Evolutionary conservation across 2,113 vertebrate species (phyloP).

Genomic region (Euleptes europaea): DNA sequence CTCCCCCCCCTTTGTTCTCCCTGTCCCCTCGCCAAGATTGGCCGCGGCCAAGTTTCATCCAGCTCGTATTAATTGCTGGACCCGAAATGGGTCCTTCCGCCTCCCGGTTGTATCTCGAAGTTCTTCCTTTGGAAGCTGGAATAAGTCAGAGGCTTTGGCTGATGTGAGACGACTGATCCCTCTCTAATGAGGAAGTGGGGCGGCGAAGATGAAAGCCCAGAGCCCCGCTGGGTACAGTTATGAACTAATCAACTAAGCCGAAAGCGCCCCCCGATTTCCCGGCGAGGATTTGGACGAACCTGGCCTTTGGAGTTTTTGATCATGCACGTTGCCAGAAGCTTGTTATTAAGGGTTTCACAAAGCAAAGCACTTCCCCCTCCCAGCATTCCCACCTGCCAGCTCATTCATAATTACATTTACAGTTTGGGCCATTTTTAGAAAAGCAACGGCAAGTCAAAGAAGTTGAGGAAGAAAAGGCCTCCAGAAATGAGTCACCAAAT

Average conservation of each 20-base stretch:
- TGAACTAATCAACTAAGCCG: constrained; percentile 54
- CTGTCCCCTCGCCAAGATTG: background rate
- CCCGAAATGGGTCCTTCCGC: constrained; percentile 26
- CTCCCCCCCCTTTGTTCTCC: background rate
- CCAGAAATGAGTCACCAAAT: background rate
- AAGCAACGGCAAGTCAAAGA: background rate
- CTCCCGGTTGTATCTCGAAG: constrained; percentile 23
- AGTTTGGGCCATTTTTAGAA: background rate
- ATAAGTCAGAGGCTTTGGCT: constrained; percentile 36
- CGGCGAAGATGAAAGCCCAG: constrained; percentile 65
- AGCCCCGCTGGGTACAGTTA: constrained; percentile 42
- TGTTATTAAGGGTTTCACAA: background rate
- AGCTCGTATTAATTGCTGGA: constrained; percentile 2
- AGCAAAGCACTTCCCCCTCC: background rate
- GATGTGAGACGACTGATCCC: constrained; percentile 64
- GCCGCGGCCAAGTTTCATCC: constrained; percentile 1
- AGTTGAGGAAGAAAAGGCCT: background rate
- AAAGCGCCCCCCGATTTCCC: constrained; percentile 15
- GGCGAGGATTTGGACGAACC: constrained; percentile 25
- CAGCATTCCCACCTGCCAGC: constrained; percentile 16
- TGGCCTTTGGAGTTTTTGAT: constrained; percentile 31
- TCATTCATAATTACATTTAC: background rate
- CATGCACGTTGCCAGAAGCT: constrained; percentile 13
- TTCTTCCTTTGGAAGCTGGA: constrained; percentile 20
- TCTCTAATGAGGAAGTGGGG: constrained; percentile 66